Evolutionary conservation across 2,113 vertebrate species (phyloP), one percentile per base, ranked within the genome.

Genomic region (Hippocampus mohnikei): DNA sequence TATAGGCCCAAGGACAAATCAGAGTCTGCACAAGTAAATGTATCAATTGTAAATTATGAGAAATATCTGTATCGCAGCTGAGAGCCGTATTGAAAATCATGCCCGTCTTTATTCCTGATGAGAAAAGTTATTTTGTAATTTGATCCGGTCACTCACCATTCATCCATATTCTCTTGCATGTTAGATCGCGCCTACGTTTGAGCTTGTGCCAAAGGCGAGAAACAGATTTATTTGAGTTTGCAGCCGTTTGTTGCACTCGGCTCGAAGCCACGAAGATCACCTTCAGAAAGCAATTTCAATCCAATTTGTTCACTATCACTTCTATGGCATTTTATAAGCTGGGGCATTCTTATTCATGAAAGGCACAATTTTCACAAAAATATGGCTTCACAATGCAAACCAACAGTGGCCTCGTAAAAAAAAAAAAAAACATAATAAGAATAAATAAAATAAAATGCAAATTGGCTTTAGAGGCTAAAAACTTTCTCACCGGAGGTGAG

Each of bases 211-310:
- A 76, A 79, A 76, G 77, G 80, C 80, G 79, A 81, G 67, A 80
- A 80, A 80, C 74, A 70, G 52, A 79, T 78, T 84, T 85, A 79
- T 78, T 84, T 85, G 74, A 81, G 81, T 80, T 83, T 81, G 69
- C 84, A 84, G 85, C 84, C 85, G 79, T 77, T 86, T 69, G 72
- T 69, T 78, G 60, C 63, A 74, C 66, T 70, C 61, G 64, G 52
- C 58, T 72, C 66, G 62, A 74, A 52, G 58, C 70, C 52, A 65
- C 69, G 6, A 50, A 76, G 76, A 80, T 83, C 82, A 63, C 78
- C 76, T 85, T 75, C 72, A 76, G 76, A 82, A 85, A 87, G 74
- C 84, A 83, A 85, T 84, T 83, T 83, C 73, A 77, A 75, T 67
- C 68, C 76, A 65, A 65, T 65, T 65, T 65, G 63, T 65, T 82